Evolutionary conservation across 1,140 invertebrate genomes (phyloP).

Genomic region (Venturia canescens): DNA sequence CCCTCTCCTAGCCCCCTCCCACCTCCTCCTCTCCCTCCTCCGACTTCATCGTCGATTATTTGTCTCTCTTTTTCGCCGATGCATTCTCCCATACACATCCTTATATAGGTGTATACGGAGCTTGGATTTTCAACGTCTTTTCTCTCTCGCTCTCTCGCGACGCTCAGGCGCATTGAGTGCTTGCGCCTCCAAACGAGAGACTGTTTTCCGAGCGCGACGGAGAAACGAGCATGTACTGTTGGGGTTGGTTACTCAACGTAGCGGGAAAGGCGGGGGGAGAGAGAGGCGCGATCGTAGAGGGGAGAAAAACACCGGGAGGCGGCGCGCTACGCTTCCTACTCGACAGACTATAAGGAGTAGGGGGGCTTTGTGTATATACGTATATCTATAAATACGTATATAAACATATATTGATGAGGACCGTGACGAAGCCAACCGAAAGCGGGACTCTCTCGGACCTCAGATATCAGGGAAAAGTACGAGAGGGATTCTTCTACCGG

Average conservation of each 20-base stretch:
- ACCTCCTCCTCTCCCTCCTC: slow-evolving; percentile 25
- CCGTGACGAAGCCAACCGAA: slow-evolving; percentile 7
- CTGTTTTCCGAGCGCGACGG: slow-evolving; percentile 33
- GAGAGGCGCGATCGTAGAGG: slow-evolving; percentile 60
- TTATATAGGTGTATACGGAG: background rate
- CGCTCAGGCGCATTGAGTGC: slow-evolving; percentile 27
- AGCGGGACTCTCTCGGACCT: slow-evolving; percentile 28
- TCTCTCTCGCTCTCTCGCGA: background rate
- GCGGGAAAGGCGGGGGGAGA: slow-evolving; percentile 58
- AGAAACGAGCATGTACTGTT: slow-evolving; percentile 43
- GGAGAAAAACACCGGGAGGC: slow-evolving; percentile 62
- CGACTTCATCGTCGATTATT: slow-evolving; percentile 28
- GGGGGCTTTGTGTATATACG: slow-evolving; percentile 35
- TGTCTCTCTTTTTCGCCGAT: slow-evolving; percentile 40
- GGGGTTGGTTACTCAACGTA: slow-evolving; percentile 52
- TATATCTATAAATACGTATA: slow-evolving; percentile 41
- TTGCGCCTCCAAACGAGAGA: background rate
- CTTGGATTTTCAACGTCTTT: slow-evolving; percentile 18
- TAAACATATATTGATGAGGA: slow-evolving; percentile 23
- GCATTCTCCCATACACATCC: slow-evolving; percentile 7
- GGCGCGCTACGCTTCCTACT: slow-evolving; percentile 59
- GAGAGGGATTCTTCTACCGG: background rate
- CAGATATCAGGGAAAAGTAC: background rate
- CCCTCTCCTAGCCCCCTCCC: slow-evolving; percentile 20
- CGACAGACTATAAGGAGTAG: slow-evolving; percentile 33